Conservation (phyloP, 2,888 invertebrate species). For the Andrena trimmerana region DNA sequence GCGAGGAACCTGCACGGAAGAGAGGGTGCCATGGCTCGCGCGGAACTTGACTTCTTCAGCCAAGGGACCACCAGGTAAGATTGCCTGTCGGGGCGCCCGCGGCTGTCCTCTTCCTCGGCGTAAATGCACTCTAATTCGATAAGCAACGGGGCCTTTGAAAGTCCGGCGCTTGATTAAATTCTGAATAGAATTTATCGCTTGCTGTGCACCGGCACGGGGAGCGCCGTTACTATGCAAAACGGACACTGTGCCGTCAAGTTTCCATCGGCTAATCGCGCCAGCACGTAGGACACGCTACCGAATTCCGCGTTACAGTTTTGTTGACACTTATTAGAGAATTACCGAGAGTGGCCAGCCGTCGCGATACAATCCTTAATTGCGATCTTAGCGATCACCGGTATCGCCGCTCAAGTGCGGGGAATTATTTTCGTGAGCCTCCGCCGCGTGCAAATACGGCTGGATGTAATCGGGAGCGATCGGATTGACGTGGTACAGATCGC, state of each 20-base stretch:
- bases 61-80: constrained; percentile 44
- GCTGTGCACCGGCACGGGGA: background rate
- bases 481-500: background rate
- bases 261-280: background rate
- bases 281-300: background rate
- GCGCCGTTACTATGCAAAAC: constrained; percentile 1
- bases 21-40: constrained; percentile 30
- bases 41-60: constrained; percentile 8
- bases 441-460: too few species aligned
- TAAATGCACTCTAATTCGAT: background rate
- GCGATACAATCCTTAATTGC: too few species aligned
- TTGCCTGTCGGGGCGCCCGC: background rate
- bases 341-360: background rate
- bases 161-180: constrained; percentile 10
- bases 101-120: background rate
- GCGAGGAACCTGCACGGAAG: constrained; percentile 2
- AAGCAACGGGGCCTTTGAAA: background rate
- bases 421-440: too few species aligned
- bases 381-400: too few species aligned
- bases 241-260: background rate
- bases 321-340: background rate
- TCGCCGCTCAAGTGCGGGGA: too few species aligned
- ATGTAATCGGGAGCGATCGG: too few species aligned
- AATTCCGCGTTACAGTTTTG: background rate
- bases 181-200: background rate